These are phyloP conservation scores for Lophius piscatorius DNA, from an alignment of 2,113 vertebrate species.

Conservation along the genomic window DNA sequence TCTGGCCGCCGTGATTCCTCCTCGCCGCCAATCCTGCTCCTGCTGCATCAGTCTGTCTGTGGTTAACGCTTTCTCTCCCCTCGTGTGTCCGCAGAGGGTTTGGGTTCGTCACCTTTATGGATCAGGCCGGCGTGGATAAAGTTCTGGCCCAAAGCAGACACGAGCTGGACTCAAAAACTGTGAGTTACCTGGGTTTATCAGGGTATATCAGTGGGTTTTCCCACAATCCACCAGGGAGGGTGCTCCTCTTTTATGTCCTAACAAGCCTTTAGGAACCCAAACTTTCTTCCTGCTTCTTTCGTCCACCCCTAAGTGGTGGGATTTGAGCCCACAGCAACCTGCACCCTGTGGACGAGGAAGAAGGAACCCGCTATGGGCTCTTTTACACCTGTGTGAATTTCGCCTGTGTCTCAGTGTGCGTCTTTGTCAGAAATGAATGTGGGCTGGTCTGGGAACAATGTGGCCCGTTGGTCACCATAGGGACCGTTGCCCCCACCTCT, in stretches of 20 bases:
- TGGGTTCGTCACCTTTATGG: conserved; percentile 98
- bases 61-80: conserved; percentile 41
- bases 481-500: conserved; percentile 75
- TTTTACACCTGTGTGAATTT: conserved; percentile 44
- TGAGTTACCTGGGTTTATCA: conserved; percentile 84
- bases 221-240: conserved; percentile 55
- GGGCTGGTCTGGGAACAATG: conserved; percentile 83
- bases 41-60: conserved; percentile 48
- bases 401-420: conserved; percentile 57
- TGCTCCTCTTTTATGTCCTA: too few species aligned
- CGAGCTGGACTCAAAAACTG: conserved; percentile 99
- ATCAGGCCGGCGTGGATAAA: conserved; percentile 98
- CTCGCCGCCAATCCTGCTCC: too few species aligned
- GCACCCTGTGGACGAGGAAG: conserved; percentile 53
- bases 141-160: conserved; percentile 97
- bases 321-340: conserved; percentile 54
- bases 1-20: conserved; percentile 75
- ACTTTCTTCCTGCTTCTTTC: conserved; percentile 26
- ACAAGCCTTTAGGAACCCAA: conserved; percentile 21
- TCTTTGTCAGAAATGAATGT: conserved; percentile 81
- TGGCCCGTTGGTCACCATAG: conserved; percentile 82
- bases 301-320: conserved; percentile 41
- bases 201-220: conserved; percentile 71
- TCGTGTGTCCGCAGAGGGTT: conserved; percentile 87
- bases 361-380: conserved; percentile 25